Base-by-base conservation (phyloP, 1,140 invertebrate species). In the Anastrepha ludens region DNA sequence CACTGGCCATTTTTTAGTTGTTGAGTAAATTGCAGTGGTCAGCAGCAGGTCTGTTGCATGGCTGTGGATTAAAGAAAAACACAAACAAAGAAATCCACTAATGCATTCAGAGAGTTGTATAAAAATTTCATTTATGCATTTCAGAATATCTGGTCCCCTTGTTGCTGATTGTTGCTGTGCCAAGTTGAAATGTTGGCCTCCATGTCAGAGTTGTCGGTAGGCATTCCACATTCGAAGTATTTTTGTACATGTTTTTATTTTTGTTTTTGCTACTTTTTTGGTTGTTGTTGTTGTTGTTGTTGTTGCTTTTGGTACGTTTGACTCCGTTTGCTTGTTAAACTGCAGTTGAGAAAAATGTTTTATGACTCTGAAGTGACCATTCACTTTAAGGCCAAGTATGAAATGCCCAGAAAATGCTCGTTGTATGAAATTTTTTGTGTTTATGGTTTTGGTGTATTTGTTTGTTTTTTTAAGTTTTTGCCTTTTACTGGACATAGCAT, bases 311-410 rank as follows among this genome's bases (percentile, higher is more conserved):
- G 3, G 2, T 9, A 13, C 11, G 3, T 29, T 41, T 85, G 17
- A 17, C 60, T 62, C 60, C 60, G n/a, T 62, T 62, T 62, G 47
- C 74, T 81, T 50, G 44, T 58, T 81, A 29, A 81, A 81, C 20
- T 81, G 47, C 20, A 55, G 74, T 81, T 81, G 7, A 81, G 74
- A 81, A 81, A 81, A 81, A 81, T 81, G 74, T 81, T 81, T 81
- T 81, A 81, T 55, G 74, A 81, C 74, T 81, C 74, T 81, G 74
- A 55, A 81, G 74, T 81, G 74, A 81, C 74, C 74, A 81, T 41
- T 81, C 74, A 81, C 74, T 81, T 29, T 58, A 55, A 47, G 74
- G 74, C 74, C 74, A 81, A 81, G 47, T 81, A 81, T 81, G 74
- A n/a, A 81, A 20, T 81, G 47, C 20, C 29, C 47, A n/a, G 74